A percentile compares a stretch with the other conserved stretches of the same genome.
phyloP scores from a whole-genome alignment of 2,888 invertebrate species.

The Entomobrya proxima region DNA sequence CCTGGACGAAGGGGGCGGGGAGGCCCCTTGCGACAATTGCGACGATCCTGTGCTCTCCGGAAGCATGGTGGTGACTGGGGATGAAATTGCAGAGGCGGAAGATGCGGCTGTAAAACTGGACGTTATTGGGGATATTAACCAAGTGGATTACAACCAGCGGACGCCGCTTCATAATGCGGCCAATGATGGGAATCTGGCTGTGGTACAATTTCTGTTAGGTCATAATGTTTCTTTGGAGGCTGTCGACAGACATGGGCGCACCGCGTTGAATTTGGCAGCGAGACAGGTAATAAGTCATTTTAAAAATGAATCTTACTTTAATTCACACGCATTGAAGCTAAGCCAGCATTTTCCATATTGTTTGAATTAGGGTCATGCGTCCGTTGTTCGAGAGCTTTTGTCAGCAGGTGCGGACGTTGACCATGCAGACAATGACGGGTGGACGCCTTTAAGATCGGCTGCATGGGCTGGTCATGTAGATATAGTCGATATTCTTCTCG shows the following conservation, averaged over 20 bases:
- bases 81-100: constrained; percentile 77
- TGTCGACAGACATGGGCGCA: constrained; percentile 84
- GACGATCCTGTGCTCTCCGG: constrained; percentile 77
- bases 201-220: constrained; percentile 83
- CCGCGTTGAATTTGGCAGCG: constrained; percentile 90
- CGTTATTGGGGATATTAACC: constrained; percentile 79
- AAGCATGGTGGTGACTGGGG: constrained; percentile 68
- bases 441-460: constrained; percentile 93
- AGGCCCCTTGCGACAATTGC: constrained; percentile 77
- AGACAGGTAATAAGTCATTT: constrained; percentile 78
- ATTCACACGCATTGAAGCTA: background rate
- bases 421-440: constrained; percentile 89
- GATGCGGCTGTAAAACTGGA: constrained; percentile 75
- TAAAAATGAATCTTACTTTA: background rate
- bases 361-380: constrained; percentile 82
- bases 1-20: constrained; percentile 77
- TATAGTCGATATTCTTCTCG: constrained; percentile 77
- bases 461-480: constrained; percentile 95
- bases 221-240: constrained; percentile 75
- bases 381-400: constrained; percentile 82
- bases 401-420: constrained; percentile 84
- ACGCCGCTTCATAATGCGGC: constrained; percentile 87
- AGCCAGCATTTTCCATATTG: background rate
- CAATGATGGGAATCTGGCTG: constrained; percentile 85
- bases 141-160: constrained; percentile 81